phyloP scores from a whole-genome alignment of 2,797 vertebrate species.

The Sarcophilus harrisii region DNA sequence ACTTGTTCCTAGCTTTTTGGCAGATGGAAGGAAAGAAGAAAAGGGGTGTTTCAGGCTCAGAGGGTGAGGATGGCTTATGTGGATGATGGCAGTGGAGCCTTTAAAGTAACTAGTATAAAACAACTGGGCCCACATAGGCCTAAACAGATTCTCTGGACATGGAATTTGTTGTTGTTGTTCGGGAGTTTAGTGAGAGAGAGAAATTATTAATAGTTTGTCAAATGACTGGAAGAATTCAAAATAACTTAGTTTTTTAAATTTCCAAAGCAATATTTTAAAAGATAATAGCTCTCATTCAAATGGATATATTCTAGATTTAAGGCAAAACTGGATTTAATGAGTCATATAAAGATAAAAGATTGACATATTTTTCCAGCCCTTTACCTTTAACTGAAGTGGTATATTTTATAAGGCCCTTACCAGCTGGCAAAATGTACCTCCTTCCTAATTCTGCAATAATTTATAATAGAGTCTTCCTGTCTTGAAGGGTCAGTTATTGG shows the following conservation, averaged over 20 bases:
- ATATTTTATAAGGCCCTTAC: not conserved
- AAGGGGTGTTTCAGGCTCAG: not conserved
- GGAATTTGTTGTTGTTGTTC: not conserved
- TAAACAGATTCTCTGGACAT: not conserved
- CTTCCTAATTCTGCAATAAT: not conserved
- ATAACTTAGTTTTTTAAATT: not conserved
- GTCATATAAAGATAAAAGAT: not conserved
- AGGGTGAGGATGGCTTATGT: not conserved
- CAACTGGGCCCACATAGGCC: not conserved
- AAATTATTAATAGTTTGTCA: not conserved
- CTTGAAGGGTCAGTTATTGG: not conserved
- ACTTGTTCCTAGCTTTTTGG: not conserved
- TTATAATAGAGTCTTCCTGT: not conserved
- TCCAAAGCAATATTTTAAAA: not conserved
- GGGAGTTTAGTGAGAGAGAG: not conserved
- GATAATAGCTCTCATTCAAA: not conserved
- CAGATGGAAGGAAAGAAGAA: not conserved
- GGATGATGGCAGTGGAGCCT: not conserved
- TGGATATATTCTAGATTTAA: not conserved
- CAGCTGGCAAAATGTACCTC: not conserved
- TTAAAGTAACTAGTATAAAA: not conserved
- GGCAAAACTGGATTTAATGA: not conserved
- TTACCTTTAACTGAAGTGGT: not conserved
- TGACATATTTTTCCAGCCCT: not conserved
- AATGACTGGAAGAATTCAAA: not conserved